phyloP scores from a whole-genome alignment of 1,140 invertebrate genomes.

The Ctenoplectra terminalis region DNA sequence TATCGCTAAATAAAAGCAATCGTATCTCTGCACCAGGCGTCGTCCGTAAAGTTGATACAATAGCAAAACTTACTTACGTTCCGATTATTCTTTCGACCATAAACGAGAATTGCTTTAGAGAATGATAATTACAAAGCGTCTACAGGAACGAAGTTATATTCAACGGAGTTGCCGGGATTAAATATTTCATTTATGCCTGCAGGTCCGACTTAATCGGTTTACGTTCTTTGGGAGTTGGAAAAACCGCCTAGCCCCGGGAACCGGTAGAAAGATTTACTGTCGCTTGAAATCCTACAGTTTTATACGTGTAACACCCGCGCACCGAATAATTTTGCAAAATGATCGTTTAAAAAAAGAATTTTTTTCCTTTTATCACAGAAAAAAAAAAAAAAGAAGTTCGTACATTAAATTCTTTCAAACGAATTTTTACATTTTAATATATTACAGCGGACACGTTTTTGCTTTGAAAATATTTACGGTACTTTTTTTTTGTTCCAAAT shows the following conservation, averaged over 20 bases:
- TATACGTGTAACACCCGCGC: background rate
- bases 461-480: background rate
- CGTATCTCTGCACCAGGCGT: too few relatives aligned
- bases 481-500: background rate
- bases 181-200: constrained; percentile 52
- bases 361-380: background rate
- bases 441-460: background rate
- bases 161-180: constrained; percentile 29
- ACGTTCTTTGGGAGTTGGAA: constrained; percentile 50
- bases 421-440: background rate
- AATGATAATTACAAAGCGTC: constrained; percentile 43
- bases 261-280: constrained; percentile 41
- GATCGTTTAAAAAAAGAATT: background rate
- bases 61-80: background rate
- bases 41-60: background rate
- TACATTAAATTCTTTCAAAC: too few relatives aligned
- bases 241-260: constrained; percentile 37
- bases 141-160: constrained; percentile 37
- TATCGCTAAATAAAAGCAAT: too few relatives aligned
- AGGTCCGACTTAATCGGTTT: constrained; percentile 56
- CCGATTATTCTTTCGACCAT: constrained; percentile 6
- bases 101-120: constrained; percentile 36
- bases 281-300: constrained; percentile 40
- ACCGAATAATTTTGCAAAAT: constrained; percentile 13
- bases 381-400: background rate